Evolutionary conservation across 2,113 vertebrate species (phyloP).

Genomic region (Cephalopholis sonnerati): DNA sequence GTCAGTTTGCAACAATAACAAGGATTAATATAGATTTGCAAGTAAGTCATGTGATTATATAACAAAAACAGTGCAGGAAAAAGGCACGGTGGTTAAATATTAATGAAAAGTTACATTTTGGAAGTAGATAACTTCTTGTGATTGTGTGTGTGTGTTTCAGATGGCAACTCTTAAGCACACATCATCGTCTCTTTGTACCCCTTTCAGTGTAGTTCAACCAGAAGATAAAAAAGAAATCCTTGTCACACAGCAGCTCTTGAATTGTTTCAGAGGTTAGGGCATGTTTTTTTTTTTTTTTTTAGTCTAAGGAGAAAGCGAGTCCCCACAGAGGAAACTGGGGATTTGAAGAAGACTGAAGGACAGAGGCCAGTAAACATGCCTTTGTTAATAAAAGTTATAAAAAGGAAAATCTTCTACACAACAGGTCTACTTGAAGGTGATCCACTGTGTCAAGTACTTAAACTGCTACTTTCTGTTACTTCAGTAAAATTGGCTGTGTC

Average conservation of each 20-base stretch:
- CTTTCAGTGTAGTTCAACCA: not conserved
- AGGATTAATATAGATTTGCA: not conserved
- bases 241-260: conserved; percentile 30
- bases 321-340: conserved; percentile 5
- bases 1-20: not conserved
- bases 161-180: not conserved
- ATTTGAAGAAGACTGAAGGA: conserved; percentile 31
- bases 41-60: not conserved
- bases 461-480: not conserved
- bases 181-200: not conserved
- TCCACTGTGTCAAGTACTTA: not conserved
- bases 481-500: conserved; percentile 1
- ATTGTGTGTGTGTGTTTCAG: not conserved
- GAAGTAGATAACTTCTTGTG: not conserved
- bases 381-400: conserved; percentile 25
- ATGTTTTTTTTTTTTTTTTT: conserved; percentile 1
- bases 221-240: conserved; percentile 14
- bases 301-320: not conserved
- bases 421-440: conserved; percentile 14
- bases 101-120: not conserved
- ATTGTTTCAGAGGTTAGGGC: conserved; percentile 21
- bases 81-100: too few relatives aligned
- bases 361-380: conserved; percentile 28
- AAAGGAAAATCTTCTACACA: not conserved
- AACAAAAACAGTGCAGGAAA: too few relatives aligned